Base-by-base conservation (phyloP, 2,797 vertebrate genomes). In the Mastacembelus armatus region DNA sequence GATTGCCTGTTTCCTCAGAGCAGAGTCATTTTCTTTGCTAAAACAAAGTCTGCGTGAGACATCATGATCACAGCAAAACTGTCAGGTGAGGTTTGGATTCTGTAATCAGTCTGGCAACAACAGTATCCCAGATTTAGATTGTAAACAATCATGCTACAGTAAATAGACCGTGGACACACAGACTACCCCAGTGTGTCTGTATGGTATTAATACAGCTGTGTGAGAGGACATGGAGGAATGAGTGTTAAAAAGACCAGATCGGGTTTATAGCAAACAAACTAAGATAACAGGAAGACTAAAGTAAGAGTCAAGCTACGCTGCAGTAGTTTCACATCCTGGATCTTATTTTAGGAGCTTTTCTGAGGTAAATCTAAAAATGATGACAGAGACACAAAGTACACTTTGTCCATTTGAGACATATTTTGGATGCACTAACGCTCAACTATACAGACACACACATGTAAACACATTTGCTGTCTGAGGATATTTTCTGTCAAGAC, bases 191-290 rank as follows among this genome's bases (percentile, higher is more conserved):
- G 29, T 42, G 29, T 19, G 4, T 22, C 33, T 52, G 49, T 33
- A 60, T n/a, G 26, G 50, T 85, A 80, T 82, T 87, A 84, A 84
- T 85, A 87, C 86, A 80, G 66, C 43, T 26, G 61, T 43, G 44
- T 4, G 65, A 66, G 49, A 58, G 62, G 64, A 78, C 63, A 48
- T 10, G 14, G 40, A 19, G 16, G 26, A 44, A 49, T 32, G 21
- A 40, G 14, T 9, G 5, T 7, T n/a, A 78, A 71, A 77, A 74
- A 48, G 61, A 68, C 60, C n/a, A n/a, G 72, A 50, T 22, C 50
- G 74, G 36, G 43, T 70, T 78, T 78, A 74, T 62, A 71, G 61
- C 43, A 49, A 77, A 81, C 40, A 27, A 64, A 64, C 56, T 12
- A 40, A 76, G 77, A 75, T 38, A 66, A 48, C 30, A 47, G 71